Evolutionary conservation across 2,113 vertebrate species (phyloP), one percentile per base, ranked within the genome.

Genomic region (Leptosomus discolor): DNA sequence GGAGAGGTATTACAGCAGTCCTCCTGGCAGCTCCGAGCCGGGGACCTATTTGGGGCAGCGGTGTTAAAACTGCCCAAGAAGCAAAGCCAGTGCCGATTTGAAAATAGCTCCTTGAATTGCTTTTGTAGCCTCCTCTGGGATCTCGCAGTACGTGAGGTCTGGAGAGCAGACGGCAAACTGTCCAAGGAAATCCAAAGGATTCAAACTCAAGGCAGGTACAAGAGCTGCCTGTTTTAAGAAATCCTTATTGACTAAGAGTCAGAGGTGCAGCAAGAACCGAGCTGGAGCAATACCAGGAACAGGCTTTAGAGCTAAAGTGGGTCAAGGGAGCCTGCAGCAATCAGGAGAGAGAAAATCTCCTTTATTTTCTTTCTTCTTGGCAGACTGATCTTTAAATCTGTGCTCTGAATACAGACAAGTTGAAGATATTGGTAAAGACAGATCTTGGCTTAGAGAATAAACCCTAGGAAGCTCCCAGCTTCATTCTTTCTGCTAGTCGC

Each of bases 261-360:
- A 3, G 85, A 83, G 77, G 73, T 51, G 73, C 71, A 79, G 92
- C 50, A 48, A 53, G 90, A 75, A 57, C 84, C 30, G 15, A 71
- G 68, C 46, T 80, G 90, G 77, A 92, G 68, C 60, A n/a, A 15
- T 4, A 60, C 77, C 82, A 88, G 82, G 67, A 76, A 57, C 0
- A 76, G 68, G 50, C 85, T 90, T 79, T 60, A 53, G 76, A 89
- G 92, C 80, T 92, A 56, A 94, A 92, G 61, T 83, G 89, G 94
- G 89, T 92, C 94, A 90, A 70, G 89, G 71, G 81, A 96, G 89
- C 67, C 84, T 60, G 92, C 85, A 92, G 85, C 46, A 69, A 92
- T 17, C 81, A 64, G 71, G 61, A 70, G 73, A 80, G 37, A 84
- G 54, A 87, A 90, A 96, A 90, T 79, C 94, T 89, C 85, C 70